Evolutionary conservation across 2,888 invertebrate species (phyloP), one percentile per base, ranked within the genome.

Genomic region (Ferdinandea cuprea): DNA sequence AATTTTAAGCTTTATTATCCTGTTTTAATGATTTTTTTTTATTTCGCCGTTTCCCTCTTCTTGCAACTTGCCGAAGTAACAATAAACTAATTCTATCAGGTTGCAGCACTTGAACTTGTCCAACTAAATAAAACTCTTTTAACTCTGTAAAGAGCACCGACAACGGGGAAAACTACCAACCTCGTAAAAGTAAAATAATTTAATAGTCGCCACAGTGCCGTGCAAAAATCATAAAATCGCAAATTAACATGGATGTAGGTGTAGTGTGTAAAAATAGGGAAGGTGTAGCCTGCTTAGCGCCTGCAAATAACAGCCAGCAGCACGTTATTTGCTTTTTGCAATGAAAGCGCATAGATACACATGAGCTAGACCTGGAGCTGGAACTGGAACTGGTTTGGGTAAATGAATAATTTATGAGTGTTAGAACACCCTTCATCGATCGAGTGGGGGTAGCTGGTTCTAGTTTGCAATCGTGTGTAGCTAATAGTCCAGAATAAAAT

Each of bases 351-450:
- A 1, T 25, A 2, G 19, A 30, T 21, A 35, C 35, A 28, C n/a
- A n/a, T n/a, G n/a, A n/a, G n/a, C n/a, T n/a, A n/a, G n/a, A n/a
- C n/a, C n/a, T n/a, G n/a, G n/a, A 44, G 21, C 35, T 28, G 8
- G 46, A 19, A 21, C 19, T 28, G 54, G 54, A 30, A 42, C 44
- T 42, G 44, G 63, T 61, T 65, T 42, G 44, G 63, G 54, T 65
- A 76, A 81, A 76, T 76, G 63, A 81, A 76, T 81, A 65, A 76
- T 81, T 76, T 71, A 81, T 76, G 63, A 58, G 37, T 21, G 50
- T 69, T 65, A 32, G 37, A 71, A 52, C 37, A 17, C 58, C 35
- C 42, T 44, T 6, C 37, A 76, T 74, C 44, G 65, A 74, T 73
- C 66, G 46, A 17, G 21, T 17, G 3, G n/a, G 42, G 19, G 19